A percentile compares a stretch with the other conserved stretches of the same genome.
phyloP scores from a whole-genome alignment of 2,888 invertebrate species.

The Margaritifera margaritifera region DNA sequence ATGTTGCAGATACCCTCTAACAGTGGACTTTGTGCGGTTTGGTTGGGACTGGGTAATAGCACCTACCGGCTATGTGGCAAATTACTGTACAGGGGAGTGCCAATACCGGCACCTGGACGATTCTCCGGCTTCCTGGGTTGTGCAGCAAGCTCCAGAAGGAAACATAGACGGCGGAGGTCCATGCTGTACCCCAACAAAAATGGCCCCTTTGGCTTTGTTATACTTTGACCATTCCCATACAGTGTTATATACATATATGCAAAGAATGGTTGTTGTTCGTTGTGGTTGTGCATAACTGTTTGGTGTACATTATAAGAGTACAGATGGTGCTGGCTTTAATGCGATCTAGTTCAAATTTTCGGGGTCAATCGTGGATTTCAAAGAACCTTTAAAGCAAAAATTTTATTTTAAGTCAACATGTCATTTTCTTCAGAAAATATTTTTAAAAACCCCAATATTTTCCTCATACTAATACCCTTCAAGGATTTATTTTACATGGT shows the following conservation, averaged over 20 bases:
- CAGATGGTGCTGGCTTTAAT: background rate
- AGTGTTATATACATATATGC: constrained; percentile 75
- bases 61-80: constrained; percentile 94
- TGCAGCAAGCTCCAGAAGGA: constrained; percentile 77
- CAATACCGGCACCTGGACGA: constrained; percentile 89
- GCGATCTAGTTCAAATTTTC: too few species aligned
- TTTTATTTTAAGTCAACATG: too few species aligned
- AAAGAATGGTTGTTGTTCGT: constrained; percentile 59
- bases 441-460: too few species aligned
- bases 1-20: constrained; percentile 94
- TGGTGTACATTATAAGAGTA: constrained; percentile 1
- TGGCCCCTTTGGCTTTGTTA: constrained; percentile 88
- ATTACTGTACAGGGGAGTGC: constrained; percentile 97
- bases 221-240: constrained; percentile 89
- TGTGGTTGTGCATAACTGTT: constrained; percentile 53
- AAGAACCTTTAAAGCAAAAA: too few species aligned
- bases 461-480: too few species aligned
- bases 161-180: constrained; percentile 86
- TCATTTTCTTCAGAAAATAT: too few species aligned
- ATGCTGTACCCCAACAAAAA: constrained; percentile 92
- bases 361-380: too few species aligned
- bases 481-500: too few species aligned
- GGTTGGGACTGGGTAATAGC: constrained; percentile 99
- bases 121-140: constrained; percentile 90
- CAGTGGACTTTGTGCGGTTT: constrained; percentile 94